These are phyloP conservation scores for Pocillopora verrucosa DNA, from an alignment of 64 coral and sea anemone genomes.

Conservation along the genomic window DNA sequence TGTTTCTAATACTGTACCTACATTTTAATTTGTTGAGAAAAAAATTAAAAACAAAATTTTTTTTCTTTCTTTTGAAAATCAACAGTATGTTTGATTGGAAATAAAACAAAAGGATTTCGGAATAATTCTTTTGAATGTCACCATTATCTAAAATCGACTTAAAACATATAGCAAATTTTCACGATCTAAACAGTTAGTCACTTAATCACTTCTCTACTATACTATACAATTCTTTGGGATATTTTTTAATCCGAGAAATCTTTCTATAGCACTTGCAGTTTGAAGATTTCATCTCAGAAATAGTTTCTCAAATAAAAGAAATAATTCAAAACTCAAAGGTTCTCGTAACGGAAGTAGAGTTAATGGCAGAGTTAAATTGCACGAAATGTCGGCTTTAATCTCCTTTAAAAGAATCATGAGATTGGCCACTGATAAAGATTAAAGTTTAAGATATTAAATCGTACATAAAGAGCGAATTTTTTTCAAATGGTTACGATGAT, in stretches of 20 bases:
- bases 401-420: background rate
- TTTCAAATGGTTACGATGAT: background rate
- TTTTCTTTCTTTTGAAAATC: background rate
- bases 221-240: background rate
- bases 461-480: background rate
- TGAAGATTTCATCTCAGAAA: background rate
- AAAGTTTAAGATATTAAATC: slow-evolving; percentile 8
- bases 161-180: background rate
- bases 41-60: background rate
- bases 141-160: background rate
- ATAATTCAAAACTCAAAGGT: background rate
- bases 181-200: background rate
- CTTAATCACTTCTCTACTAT: background rate
- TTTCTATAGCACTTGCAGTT: background rate
- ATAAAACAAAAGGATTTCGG: slow-evolving; percentile 3
- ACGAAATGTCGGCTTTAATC: slow-evolving; percentile 6
- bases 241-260: background rate
- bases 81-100: background rate
- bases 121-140: background rate
- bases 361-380: background rate
- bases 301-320: background rate
- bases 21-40: background rate
- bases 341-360: background rate
- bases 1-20: background rate
- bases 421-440: slow-evolving; percentile 10